phyloP scores from a whole-genome alignment of 2,113 vertebrate species.

The Silurus asotus region DNA sequence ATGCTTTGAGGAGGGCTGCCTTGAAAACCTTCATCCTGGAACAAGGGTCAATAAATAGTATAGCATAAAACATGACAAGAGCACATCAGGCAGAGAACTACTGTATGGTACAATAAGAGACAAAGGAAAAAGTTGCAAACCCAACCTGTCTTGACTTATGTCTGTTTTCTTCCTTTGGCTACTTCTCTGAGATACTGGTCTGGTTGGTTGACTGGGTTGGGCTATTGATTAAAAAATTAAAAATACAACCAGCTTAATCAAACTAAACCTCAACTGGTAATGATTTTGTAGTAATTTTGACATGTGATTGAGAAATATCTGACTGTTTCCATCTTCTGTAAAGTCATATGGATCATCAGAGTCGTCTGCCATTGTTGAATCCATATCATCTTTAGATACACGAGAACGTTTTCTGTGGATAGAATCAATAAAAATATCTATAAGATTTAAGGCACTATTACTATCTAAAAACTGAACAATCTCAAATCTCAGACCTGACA shows the following conservation, averaged over 20 bases:
- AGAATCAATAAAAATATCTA: background rate
- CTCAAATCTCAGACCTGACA: conserved; percentile 44
- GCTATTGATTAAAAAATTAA: conserved; percentile 22
- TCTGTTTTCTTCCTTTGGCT: conserved; percentile 52
- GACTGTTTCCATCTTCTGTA: conserved; percentile 50
- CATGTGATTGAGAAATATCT: background rate
- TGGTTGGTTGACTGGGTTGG: conserved; percentile 53
- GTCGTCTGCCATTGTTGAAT: conserved; percentile 48
- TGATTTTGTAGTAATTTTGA: background rate
- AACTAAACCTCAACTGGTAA: background rate
- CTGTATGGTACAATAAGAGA: background rate
- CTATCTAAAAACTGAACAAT: background rate
- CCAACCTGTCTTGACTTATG: conserved; percentile 56
- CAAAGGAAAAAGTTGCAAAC: background rate
- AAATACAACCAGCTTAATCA: background rate
- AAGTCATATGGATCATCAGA: conserved; percentile 61
- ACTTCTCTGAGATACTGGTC: conserved; percentile 42
- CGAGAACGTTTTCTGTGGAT: conserved; percentile 51
- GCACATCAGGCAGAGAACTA: background rate
- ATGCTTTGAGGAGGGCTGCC: conserved; percentile 62
- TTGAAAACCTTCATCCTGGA: conserved; percentile 67
- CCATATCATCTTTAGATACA: conserved; percentile 49
- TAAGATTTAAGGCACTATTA: background rate
- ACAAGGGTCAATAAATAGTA: background rate
- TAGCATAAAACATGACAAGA: background rate